Conservation (phyloP, 2,888 invertebrate genomes). For the Cryptocephalus moraei region DNA sequence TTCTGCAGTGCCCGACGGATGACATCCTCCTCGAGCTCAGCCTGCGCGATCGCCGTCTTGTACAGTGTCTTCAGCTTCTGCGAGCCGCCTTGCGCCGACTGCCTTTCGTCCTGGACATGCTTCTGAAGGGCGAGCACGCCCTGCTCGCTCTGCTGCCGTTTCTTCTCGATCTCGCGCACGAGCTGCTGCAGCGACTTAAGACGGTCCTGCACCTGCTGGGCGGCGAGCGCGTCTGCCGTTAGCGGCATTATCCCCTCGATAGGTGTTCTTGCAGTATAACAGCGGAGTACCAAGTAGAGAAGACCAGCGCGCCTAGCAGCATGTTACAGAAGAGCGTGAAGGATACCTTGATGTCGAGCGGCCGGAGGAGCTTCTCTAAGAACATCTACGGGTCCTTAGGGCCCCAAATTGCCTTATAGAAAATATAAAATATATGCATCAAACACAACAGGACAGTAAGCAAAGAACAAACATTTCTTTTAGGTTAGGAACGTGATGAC, state of each 20-base stretch:
- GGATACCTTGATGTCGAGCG: too few species aligned
- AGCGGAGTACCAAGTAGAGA: neutral
- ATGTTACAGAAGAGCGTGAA: too few species aligned
- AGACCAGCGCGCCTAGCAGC: too few species aligned
- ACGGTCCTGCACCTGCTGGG: constrained; percentile 62
- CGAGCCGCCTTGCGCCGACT: constrained; percentile 26
- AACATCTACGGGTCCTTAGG: too few species aligned
- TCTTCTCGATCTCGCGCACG: constrained; percentile 73
- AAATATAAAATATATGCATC: too few species aligned
- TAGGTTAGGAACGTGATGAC: too few species aligned
- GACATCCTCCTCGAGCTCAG: constrained; percentile 74
- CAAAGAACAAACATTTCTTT: too few species aligned
- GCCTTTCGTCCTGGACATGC: constrained; percentile 46
- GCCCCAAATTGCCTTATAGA: too few species aligned
- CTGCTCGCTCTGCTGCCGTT: constrained; percentile 68
- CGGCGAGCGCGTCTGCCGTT: constrained; percentile 62
- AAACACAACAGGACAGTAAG: too few species aligned
- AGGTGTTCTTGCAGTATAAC: neutral
- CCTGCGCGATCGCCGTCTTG: constrained; percentile 69
- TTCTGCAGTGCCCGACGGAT: constrained; percentile 73
- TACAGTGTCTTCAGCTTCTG: constrained; percentile 69
- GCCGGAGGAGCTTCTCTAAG: too few species aligned
- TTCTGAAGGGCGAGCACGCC: constrained; percentile 70
- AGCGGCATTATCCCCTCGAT: constrained; percentile 51
- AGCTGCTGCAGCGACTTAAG: constrained; percentile 65